phyloP scores from a whole-genome alignment of 2,888 invertebrate species.

The Brachylomia viminalis region DNA sequence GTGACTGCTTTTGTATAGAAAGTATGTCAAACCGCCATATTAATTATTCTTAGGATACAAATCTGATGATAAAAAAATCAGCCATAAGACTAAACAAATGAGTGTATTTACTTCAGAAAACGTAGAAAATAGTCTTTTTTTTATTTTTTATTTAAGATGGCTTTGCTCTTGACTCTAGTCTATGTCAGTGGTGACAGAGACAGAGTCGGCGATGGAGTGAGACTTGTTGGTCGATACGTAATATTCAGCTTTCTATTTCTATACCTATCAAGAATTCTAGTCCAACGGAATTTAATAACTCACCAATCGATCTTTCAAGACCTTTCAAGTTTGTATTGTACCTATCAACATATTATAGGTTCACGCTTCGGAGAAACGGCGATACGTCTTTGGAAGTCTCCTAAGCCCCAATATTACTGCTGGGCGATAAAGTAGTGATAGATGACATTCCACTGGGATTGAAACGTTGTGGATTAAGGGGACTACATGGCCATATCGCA shows the following conservation, averaged over 20 bases:
- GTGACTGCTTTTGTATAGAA: too few relatives aligned
- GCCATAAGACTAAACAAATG: not conserved
- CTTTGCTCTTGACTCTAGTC: too few relatives aligned
- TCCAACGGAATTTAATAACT: slow-evolving; percentile 45
- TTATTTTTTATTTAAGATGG: too few relatives aligned
- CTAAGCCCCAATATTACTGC: slow-evolving; percentile 8
- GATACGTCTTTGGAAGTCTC: slow-evolving; percentile 41
- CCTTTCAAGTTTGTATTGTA: slow-evolving; percentile 27
- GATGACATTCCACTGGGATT: slow-evolving; percentile 23
- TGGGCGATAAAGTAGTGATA: slow-evolving; percentile 19
- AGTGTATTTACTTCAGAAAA: not conserved
- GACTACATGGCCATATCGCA: too few relatives aligned
- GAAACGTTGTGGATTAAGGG: not conserved
- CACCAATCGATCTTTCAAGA: slow-evolving; percentile 42
- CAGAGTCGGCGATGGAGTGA: too few relatives aligned
- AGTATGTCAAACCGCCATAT: too few relatives aligned
- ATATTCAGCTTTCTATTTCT: slow-evolving; percentile 5
- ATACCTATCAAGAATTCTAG: slow-evolving; percentile 22
- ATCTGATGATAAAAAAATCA: too few relatives aligned
- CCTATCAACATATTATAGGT: slow-evolving; percentile 4
- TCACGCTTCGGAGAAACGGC: slow-evolving; percentile 11
- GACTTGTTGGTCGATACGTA: not conserved
- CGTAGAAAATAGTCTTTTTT: not conserved
- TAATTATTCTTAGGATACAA: too few relatives aligned
- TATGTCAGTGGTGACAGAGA: too few relatives aligned